Percentiles rank a stretch among this genome's conserved stretches.
These are phyloP conservation scores for Drosophila dunni DNA, from an alignment of 1,140 invertebrate species.

Conservation along the genomic window DNA sequence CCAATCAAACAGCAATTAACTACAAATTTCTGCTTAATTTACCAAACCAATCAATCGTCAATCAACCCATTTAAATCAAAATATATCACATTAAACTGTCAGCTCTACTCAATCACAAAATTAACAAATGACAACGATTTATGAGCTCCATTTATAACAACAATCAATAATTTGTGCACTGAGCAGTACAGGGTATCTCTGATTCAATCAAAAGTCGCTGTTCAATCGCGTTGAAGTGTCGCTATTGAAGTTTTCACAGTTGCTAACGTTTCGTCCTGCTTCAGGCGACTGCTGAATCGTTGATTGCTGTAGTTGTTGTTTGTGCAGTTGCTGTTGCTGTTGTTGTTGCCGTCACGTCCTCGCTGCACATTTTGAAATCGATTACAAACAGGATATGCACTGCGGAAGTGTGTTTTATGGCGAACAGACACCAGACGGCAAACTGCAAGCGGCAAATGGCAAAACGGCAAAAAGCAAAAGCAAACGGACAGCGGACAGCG, in stretches of 20 bases:
- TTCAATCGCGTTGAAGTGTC: constrained; percentile 25
- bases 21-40: no score
- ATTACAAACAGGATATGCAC: constrained; percentile 82
- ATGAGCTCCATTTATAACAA: no score
- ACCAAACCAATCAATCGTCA: no score
- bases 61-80: no score
- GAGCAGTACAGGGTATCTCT: background rate
- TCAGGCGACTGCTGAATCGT: background rate
- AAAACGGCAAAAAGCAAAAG: background rate
- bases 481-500: no score
- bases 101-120: no score
- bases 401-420: constrained; percentile 75
- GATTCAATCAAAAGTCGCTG: background rate
- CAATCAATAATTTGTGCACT: background rate
- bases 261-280: constrained; percentile 25
- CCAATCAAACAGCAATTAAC: background rate
- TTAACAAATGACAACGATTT: no score
- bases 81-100: no score
- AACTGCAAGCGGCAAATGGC: constrained; percentile 6
- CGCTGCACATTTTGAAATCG: constrained; percentile 80
- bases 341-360: constrained; percentile 53
- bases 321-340: background rate
- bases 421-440: constrained; percentile 7
- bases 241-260: constrained; percentile 26
- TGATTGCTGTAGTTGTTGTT: background rate